phyloP scores from a whole-genome alignment of 30 jellyfish, hydroid and myxozoan genomes.

The Aurelia sp. region DNA sequence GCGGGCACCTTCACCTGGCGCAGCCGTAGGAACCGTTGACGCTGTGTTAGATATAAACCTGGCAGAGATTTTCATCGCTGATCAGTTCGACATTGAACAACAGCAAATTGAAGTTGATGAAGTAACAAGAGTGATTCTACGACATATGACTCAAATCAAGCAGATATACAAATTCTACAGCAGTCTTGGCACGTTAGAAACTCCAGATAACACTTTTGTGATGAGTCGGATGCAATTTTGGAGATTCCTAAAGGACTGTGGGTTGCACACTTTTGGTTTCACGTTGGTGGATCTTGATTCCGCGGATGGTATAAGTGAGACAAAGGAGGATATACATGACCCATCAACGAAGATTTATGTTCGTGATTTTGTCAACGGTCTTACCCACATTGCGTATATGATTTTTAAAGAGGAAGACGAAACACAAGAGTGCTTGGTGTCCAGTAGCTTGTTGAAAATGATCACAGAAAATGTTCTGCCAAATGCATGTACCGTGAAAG shows the following conservation, averaged over 20 bases:
- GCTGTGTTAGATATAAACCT: constrained; percentile 77
- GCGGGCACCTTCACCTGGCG: constrained; percentile 46
- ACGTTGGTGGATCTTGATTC: constrained; percentile 61
- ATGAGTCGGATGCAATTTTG: constrained; percentile 79
- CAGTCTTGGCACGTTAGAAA: constrained; percentile 69
- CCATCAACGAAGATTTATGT: constrained; percentile 54
- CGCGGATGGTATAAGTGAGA: constrained; percentile 37
- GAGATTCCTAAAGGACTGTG: constrained; percentile 84
- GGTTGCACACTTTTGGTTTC: constrained; percentile 59
- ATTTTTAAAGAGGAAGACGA: constrained; percentile 40
- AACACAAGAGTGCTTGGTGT: constrained; percentile 5
- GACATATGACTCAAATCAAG: constrained; percentile 74
- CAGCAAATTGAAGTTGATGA: constrained; percentile 78
- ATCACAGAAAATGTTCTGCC: constrained; percentile 51
- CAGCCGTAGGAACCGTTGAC: constrained; percentile 55
- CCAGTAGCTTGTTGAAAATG: constrained; percentile 61
- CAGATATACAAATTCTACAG: constrained; percentile 89
- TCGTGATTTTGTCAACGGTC: constrained; percentile 74
- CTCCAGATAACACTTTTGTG: constrained; percentile 81
- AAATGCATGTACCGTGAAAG: constrained; percentile 60
- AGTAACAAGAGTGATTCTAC: constrained; percentile 45
- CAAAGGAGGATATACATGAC: constrained; percentile 42
- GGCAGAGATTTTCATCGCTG: constrained; percentile 45
- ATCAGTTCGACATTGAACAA: constrained; percentile 70
- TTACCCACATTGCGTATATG: constrained; percentile 57